phyloP scores from a whole-genome alignment of 2,888 invertebrate species.

The Craniophora ligustri region DNA sequence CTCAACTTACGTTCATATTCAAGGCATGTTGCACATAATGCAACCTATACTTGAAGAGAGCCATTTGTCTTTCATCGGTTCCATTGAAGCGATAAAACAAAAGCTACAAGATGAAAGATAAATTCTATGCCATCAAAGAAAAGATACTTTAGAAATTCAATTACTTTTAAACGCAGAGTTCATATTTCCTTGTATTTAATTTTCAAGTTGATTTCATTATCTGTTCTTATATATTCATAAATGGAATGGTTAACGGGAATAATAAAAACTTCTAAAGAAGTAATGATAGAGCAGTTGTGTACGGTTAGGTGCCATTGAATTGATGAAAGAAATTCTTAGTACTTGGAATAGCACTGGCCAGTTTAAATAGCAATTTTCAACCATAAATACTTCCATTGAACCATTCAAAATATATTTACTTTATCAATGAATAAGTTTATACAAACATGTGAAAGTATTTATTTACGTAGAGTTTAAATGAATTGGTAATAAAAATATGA shows the following conservation, averaged over 20 bases:
- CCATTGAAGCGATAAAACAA: conserved; percentile 56
- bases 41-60: conserved; percentile 21
- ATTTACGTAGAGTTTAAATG: no score
- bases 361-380: background rate
- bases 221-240: conserved; percentile 6
- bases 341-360: background rate
- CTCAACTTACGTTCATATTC: conserved; percentile 3
- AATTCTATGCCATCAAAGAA: conserved; percentile 36
- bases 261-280: background rate
- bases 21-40: conserved; percentile 26
- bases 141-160: conserved; percentile 48
- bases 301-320: background rate
- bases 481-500: no score
- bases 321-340: background rate
- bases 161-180: conserved; percentile 46
- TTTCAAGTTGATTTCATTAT: conserved; percentile 12
- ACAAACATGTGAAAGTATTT: no score
- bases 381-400: background rate
- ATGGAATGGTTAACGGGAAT: background rate
- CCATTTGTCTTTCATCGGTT: conserved; percentile 50
- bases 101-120: conserved; percentile 49
- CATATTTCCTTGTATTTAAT: conserved; percentile 34
- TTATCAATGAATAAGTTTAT: background rate
- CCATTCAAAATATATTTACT: background rate
- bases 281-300: background rate